phyloP scores from a whole-genome alignment of 2,797 vertebrate species.

The Emydoidea blandingii region DNA sequence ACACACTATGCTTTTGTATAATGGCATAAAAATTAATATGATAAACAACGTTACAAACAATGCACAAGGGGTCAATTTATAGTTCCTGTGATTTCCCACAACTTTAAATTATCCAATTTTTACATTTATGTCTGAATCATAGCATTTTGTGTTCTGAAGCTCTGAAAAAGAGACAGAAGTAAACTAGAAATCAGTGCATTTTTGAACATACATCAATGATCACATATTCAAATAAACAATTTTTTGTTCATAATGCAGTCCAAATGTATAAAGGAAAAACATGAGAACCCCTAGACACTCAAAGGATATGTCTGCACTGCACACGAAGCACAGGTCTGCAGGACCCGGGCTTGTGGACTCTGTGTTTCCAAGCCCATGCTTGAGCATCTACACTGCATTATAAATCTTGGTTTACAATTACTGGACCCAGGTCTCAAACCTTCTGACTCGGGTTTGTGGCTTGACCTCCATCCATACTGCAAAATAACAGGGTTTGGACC shows the following conservation, averaged over 20 bases:
- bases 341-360: not conserved
- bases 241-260: not conserved
- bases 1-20: not conserved
- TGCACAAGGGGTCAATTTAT: not conserved
- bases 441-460: not conserved
- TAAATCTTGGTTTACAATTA: not conserved
- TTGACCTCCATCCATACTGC: not conserved
- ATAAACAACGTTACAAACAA: not conserved
- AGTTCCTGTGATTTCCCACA: not conserved
- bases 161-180: not conserved
- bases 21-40: not conserved
- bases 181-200: fast-evolving
- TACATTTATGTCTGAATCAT: not conserved
- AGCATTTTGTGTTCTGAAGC: not conserved
- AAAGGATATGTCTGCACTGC: not conserved
- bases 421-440: not conserved
- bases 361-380: not conserved
- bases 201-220: not conserved
- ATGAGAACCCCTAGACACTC: not conserved
- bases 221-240: not conserved
- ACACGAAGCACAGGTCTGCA: not conserved
- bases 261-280: not conserved
- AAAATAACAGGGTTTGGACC: not conserved
- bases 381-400: not conserved
- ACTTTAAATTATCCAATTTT: not conserved